Evolutionary conservation across 2,888 invertebrate genomes (phyloP), one percentile per base, ranked within the genome.

Genomic region (Lepeophtheirus nordmannii): DNA sequence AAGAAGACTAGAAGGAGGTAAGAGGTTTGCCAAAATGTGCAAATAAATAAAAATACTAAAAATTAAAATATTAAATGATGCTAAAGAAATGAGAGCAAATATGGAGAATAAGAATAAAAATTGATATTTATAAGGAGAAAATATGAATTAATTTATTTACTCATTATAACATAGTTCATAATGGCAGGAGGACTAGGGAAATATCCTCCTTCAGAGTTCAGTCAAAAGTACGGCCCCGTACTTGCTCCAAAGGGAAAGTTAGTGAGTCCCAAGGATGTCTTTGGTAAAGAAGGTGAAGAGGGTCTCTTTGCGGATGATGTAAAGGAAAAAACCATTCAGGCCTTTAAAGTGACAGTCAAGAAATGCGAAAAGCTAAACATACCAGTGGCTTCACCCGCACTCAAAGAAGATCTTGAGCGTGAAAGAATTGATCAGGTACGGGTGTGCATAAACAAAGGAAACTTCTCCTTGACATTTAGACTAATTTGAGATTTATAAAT

Each of bases 201-300:
- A 37, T 66, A 66, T 37, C 66, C 66, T 10, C 66, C 66, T 11
- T 58, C 66, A 41, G 66, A 66, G 41, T 66, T 66, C 60, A 66
- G 66, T 41, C 46, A 58, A 30, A 66, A 60, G 40, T 66, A 66
- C 39, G 60, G 58, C 10, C 22, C 37, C 10, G 66, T 66, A 10
- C 23, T 66, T 58, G 66, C 66, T 22, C 66, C 66, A 14, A 66
- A 66, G 10, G 66, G 60, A 22, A 66, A 66, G 30, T 30, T 66
- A 37, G 66, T 66, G 40, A 17, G 39, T 23, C 66, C 66, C 17
- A 59, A 56, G 12, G 66, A 66, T 14, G 38, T 58, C 22, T 66
- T 66, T 66, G 66, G 66, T 14, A 58, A 66, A 46, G 30, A 23
- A 10, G 66, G 66, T 9, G 66, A 66, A 41, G 46, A 23, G 10